A percentile compares a stretch with the other conserved stretches of the same genome.
Conservation (phyloP, 2,113 vertebrate genomes). For the Rousettus leschenaultii region DNA sequence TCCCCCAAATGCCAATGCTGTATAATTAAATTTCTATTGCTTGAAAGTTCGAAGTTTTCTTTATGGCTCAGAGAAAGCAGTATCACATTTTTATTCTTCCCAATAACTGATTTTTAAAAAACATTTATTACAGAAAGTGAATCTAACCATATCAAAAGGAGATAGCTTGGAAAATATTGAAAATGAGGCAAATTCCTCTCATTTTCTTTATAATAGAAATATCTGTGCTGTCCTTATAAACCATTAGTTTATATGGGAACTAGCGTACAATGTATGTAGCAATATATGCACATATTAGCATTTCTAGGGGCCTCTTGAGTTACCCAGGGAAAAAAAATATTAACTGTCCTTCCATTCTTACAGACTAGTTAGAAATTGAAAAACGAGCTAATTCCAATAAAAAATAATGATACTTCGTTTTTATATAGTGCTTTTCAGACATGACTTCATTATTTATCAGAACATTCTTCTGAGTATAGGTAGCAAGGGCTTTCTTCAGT, state of each 20-base stretch:
- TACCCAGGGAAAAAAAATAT: not conserved
- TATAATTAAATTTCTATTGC: not conserved
- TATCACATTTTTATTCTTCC: not conserved
- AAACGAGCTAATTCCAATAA: conserved; percentile 45
- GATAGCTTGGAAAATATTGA: not conserved
- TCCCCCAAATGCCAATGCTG: not conserved
- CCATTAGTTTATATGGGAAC: not conserved
- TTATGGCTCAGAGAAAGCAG: not conserved
- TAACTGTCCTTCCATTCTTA: not conserved
- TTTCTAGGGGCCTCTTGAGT: not conserved
- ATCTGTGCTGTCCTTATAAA: not conserved
- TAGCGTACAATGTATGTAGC: not conserved
- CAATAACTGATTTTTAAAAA: not conserved
- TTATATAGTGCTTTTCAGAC: conserved; percentile 65
- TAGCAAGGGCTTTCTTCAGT: conserved; percentile 44
- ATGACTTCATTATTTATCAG: conserved; percentile 74
- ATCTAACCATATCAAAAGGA: not conserved
- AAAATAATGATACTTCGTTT: conserved; percentile 58
- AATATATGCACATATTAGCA: not conserved
- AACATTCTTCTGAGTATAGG: conserved; percentile 57
- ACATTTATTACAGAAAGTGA: not conserved
- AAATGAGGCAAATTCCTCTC: not conserved
- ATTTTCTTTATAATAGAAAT: not conserved
- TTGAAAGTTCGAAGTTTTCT: not conserved
- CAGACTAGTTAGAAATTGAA: conserved; percentile 31